Evolutionary conservation across 1,140 invertebrate genomes (phyloP), one percentile per base, ranked within the genome.

Genomic region (Mycetomoellerius zeteki): DNA sequence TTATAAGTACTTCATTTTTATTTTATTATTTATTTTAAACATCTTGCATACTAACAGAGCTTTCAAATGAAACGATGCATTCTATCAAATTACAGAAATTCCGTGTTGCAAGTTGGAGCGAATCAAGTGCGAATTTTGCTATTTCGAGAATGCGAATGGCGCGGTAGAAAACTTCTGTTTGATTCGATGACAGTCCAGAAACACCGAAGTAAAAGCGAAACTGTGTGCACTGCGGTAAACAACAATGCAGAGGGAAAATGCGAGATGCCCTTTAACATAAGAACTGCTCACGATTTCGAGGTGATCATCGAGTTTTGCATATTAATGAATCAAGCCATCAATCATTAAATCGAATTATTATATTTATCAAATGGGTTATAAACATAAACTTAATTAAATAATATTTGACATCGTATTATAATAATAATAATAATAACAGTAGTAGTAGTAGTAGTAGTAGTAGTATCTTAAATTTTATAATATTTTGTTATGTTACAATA

Each of bases 101-200:
- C 62, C 16, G 77, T 52, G 0, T 85, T 82, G 73, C 94, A 95
- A 87, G 96, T 97, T 91, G 95, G 95, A 88, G 94, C 95, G 65
- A 96, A 97, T 92, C 96, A 97, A 95, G 96, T 98, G 69, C 96
- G 98, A 78, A 96, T 99, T 80, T 95, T 99, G 90, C 95, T 99
- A 81, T 98, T 98, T 94, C 97, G 97, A 89, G 98, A 99, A 95
- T 98, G 97, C 94, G 98, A 98, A 91, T 97, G 97, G 92, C 96
- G 97, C 86, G 98, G 98, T 16, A 96, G 98, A 80, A 97, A 97
- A 91, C 95, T 99, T 24, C 95, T 99, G 10, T 99, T 98, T 94
- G 98, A 99, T 95, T 98, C 98, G 6, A 96, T 97, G 88, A 96
- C 37, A 96, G 97, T 90, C 88, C 90, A 92, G 10, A 91, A 87